Evolutionary conservation across 1,140 invertebrate species (phyloP).

Genomic region (Metopolophium dirhodum): DNA sequence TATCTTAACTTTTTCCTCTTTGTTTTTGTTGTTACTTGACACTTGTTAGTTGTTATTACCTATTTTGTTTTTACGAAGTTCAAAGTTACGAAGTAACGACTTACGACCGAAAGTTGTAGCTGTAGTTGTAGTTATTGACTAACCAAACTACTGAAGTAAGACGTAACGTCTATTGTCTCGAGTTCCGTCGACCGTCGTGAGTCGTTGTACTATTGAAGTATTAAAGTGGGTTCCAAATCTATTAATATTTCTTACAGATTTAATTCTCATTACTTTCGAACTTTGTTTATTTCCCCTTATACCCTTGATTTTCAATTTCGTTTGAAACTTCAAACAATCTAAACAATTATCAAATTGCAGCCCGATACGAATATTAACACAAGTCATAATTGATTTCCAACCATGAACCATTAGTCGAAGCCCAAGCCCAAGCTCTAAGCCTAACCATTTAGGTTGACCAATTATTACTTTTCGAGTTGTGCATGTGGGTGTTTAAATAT

Average conservation of each 20-base stretch:
- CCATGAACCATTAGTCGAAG: no score
- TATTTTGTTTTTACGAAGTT: no score
- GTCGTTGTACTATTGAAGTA: neutral
- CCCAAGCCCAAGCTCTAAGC: no score
- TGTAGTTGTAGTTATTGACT: neutral
- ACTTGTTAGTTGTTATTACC: no score
- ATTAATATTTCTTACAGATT: neutral
- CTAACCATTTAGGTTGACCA: neutral
- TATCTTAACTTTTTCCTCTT: no score
- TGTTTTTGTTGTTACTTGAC: no score
- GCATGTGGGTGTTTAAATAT: neutral
- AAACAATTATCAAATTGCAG: neutral
- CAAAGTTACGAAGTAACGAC: neutral
- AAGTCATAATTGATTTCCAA: neutral
- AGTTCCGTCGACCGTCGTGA: neutral
- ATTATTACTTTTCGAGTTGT: neutral
- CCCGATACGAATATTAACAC: neutral
- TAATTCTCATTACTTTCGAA: neutral
- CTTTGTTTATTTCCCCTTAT: neutral
- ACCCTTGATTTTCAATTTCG: neutral
- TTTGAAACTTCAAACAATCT: neutral
- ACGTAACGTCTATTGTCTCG: neutral
- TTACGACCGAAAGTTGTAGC: neutral
- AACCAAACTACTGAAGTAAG: neutral
- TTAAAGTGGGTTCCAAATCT: neutral